These are phyloP conservation scores for Tachystola acroxantha DNA, from an alignment of 2,888 invertebrate genomes.

Conservation along the genomic window DNA sequence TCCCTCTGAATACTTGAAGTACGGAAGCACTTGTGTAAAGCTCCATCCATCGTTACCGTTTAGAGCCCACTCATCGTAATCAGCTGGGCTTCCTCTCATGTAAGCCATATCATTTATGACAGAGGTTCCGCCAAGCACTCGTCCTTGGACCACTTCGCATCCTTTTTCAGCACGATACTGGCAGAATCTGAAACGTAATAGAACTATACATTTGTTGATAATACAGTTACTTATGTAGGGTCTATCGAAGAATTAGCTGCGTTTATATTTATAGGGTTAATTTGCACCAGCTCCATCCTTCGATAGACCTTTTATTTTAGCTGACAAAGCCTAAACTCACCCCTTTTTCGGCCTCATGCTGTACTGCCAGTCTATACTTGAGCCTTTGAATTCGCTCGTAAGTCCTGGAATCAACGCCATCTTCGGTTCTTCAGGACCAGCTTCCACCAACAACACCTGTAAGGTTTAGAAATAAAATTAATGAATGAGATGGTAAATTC, in stretches of 20 bases:
- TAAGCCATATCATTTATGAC: constrained; percentile 69
- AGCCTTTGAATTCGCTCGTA: constrained; percentile 63
- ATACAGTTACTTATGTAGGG: constrained; percentile 19
- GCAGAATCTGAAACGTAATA: constrained; percentile 54
- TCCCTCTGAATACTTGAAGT: constrained; percentile 70
- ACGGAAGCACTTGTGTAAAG: constrained; percentile 55
- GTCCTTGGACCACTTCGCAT: constrained; percentile 63
- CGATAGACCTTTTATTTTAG: constrained; percentile 18
- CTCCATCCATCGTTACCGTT: constrained; percentile 66
- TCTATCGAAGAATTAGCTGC: constrained; percentile 16
- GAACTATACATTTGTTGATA: constrained; percentile 34
- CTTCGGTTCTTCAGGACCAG: constrained; percentile 63
- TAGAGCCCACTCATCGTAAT: constrained; percentile 67
- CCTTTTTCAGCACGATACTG: constrained; percentile 48
- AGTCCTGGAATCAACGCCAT: constrained; percentile 63
- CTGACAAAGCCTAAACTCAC: constrained; percentile 28
- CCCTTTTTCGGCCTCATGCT: constrained; percentile 64
- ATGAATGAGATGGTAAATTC: too few species aligned
- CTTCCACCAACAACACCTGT: constrained; percentile 58
- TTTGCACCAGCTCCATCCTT: constrained; percentile 10
- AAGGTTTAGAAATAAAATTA: background rate
- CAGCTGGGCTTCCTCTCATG: constrained; percentile 64
- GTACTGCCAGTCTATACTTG: constrained; percentile 61
- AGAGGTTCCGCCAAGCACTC: constrained; percentile 63
- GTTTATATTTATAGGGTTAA: background rate